These are phyloP conservation scores for Temnothorax nylanderi DNA, from an alignment of 1,140 invertebrate species.

Conservation along the genomic window DNA sequence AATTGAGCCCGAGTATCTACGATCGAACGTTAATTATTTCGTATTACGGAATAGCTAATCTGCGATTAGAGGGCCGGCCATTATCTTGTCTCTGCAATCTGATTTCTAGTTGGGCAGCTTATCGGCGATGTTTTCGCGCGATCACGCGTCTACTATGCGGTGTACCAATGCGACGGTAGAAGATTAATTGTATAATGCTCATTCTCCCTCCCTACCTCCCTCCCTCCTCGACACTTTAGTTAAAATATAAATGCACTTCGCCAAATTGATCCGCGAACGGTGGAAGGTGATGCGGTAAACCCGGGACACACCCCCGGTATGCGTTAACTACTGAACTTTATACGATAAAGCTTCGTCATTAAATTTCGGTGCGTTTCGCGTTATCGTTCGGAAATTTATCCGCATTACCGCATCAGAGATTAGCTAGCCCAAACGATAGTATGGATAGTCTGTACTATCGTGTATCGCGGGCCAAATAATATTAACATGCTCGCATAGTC, in stretches of 20 bases:
- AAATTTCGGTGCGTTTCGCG: conserved; percentile 47
- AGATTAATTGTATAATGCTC: conserved; percentile 40
- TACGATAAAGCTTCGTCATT: conserved; percentile 51
- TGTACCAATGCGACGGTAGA: conserved; percentile 43
- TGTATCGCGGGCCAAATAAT: conserved; percentile 41
- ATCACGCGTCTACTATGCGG: conserved; percentile 56
- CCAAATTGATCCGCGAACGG: conserved; percentile 41
- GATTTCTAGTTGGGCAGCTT: conserved; percentile 69
- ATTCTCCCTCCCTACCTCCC: not conserved
- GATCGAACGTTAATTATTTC: conserved; percentile 72
- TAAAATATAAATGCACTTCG: conserved; percentile 49
- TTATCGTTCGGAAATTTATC: conserved; percentile 57
- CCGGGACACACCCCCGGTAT: not conserved
- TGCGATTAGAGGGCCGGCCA: conserved; percentile 64
- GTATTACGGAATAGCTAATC: conserved; percentile 61
- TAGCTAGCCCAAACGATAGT: conserved; percentile 10
- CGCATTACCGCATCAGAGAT: conserved; percentile 57
- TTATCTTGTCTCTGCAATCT: conserved; percentile 70
- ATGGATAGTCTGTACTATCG: not conserved
- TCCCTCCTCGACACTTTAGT: not conserved
- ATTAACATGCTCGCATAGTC: conserved; percentile 45
- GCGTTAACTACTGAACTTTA: conserved; percentile 54
- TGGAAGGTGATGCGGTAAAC: conserved; percentile 35
- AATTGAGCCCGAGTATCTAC: conserved; percentile 27
- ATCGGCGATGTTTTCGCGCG: conserved; percentile 64